Base-by-base conservation (phyloP, 64 coral and sea anemone species). In the Porites lutea region DNA sequence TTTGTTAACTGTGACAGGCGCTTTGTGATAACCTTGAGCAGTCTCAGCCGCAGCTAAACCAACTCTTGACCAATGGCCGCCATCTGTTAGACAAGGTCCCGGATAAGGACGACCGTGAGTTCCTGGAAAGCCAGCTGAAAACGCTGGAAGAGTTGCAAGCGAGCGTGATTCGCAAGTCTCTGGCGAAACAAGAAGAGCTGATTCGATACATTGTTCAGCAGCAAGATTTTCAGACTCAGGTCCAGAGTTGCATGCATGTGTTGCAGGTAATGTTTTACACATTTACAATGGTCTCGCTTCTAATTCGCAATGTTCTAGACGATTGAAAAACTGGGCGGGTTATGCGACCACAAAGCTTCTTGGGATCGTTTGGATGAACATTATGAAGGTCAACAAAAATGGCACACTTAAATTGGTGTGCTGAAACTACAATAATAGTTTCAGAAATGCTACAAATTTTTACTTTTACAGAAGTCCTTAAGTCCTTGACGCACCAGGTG, bases 221-320 rank as follows among this genome's bases (percentile, higher is more conserved):
- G 47, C 92, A 97, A 82, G 95, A 97, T 52, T 94, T 97, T 68
- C 88, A 97, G 65, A 97, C 95, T 3, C 95, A 97, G 48, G 54
- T 97, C 0, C 91, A 97, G 59, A 94, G 82, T 61, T 97, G 95
- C 71, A 82, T 97, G 73, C 92, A 97, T 59, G 83, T 97, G 16
- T 48, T 92, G 23, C 51, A 86, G 73, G 73, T 76, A 52, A 76
- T 13, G 13, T 13, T 76, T 45, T n/a, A 47, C 54, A 57, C 12
- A 57, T 12, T 57, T 57, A 57, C 53, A 55, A 55, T 11, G 53
- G 10, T 55, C 53, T 55, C 5, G 53, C 10, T 11, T 55, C 53
- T 55, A 11, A 7, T 55, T 7, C 53, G 10, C 5, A 0, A 11
- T 55, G 27, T 37, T 37, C 27, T 37, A 37, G 1, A 37, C 27